These are phyloP conservation scores for Caenorhabditis wallacei DNA, from an alignment of 2,888 invertebrate species.

Conservation along the genomic window DNA sequence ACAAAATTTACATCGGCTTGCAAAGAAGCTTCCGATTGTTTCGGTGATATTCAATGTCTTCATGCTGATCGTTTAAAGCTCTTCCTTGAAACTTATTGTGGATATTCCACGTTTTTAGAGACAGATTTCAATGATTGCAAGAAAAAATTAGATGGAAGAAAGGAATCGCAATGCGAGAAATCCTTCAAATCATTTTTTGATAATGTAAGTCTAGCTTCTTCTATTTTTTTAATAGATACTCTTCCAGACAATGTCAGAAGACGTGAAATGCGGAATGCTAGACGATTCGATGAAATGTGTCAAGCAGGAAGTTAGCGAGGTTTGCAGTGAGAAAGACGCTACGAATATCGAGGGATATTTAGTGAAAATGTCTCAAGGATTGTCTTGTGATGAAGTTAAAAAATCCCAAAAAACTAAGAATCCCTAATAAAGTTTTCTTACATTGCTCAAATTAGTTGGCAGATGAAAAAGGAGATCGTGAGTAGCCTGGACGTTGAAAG, in stretches of 20 bases:
- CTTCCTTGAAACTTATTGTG: slow-evolving; percentile 46
- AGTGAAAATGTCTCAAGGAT: slow-evolving; percentile 39
- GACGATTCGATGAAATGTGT: slow-evolving; percentile 39
- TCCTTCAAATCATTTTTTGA: slow-evolving; percentile 54
- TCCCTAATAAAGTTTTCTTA: slow-evolving; percentile 18
- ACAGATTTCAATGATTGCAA: slow-evolving; percentile 56
- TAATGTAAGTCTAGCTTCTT: slow-evolving; percentile 28
- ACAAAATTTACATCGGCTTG: slow-evolving; percentile 38
- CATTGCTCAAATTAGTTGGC: slow-evolving; percentile 61
- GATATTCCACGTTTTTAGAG: slow-evolving; percentile 57
- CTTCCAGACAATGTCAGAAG: slow-evolving; percentile 40
- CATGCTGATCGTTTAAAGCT: slow-evolving; percentile 50
- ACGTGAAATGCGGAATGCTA: slow-evolving; percentile 41
- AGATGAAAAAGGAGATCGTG: slow-evolving; percentile 96
- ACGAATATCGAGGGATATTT: slow-evolving; percentile 44
- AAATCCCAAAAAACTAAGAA: too few species aligned
- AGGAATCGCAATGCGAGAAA: slow-evolving; percentile 51
- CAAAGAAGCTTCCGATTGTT: slow-evolving; percentile 52
- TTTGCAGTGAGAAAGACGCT: slow-evolving; percentile 38
- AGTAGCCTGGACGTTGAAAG: slow-evolving; percentile 98
- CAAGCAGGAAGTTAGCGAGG: slow-evolving; percentile 40
- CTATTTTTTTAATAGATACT: too few species aligned
- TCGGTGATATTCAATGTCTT: slow-evolving; percentile 21
- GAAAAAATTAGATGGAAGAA: slow-evolving; percentile 21
- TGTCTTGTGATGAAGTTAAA: slow-evolving; percentile 54